Percentiles rank a stretch among this genome's conserved stretches.
phyloP scores from a whole-genome alignment of 64 coral and sea anemone species.

The Pocillopora verrucosa region DNA sequence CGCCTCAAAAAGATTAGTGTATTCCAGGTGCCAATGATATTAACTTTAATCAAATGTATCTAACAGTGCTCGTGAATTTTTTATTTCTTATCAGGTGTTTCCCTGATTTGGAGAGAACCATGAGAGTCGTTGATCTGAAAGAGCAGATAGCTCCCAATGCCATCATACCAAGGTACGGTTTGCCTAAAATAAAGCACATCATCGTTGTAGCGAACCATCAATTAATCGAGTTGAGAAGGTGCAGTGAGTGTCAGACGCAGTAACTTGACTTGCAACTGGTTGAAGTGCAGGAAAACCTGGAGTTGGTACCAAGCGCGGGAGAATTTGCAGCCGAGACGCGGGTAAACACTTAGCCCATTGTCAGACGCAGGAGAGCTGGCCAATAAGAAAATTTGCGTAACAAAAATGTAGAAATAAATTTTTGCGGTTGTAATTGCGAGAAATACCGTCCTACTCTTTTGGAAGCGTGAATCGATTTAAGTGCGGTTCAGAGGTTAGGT shows the following conservation, averaged over 20 bases:
- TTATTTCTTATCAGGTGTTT: slow-evolving; percentile 49
- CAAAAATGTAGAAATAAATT: too few relatives aligned
- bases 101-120: slow-evolving; percentile 82
- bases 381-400: not conserved
- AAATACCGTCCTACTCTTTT: too few relatives aligned
- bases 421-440: too few relatives aligned
- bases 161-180: slow-evolving; percentile 71
- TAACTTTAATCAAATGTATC: not conserved
- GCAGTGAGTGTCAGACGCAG: not conserved
- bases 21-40: not conserved
- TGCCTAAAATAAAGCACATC: not conserved
- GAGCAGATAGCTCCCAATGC: slow-evolving; percentile 71
- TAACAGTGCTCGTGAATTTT: not conserved
- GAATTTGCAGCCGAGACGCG: not conserved
- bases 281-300: not conserved
- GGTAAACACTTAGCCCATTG: not conserved
- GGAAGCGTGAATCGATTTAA: too few relatives aligned
- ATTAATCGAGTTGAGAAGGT: not conserved
- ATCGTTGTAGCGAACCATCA: not conserved
- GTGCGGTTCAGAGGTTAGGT: too few relatives aligned
- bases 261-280: too few relatives aligned
- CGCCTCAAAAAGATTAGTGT: too few relatives aligned
- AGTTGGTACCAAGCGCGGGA: not conserved
- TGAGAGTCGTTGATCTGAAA: slow-evolving; percentile 73
- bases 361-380: not conserved